Evolutionary conservation across 1,140 invertebrate species (phyloP).

Genomic region (Scaptomyza pallida): DNA sequence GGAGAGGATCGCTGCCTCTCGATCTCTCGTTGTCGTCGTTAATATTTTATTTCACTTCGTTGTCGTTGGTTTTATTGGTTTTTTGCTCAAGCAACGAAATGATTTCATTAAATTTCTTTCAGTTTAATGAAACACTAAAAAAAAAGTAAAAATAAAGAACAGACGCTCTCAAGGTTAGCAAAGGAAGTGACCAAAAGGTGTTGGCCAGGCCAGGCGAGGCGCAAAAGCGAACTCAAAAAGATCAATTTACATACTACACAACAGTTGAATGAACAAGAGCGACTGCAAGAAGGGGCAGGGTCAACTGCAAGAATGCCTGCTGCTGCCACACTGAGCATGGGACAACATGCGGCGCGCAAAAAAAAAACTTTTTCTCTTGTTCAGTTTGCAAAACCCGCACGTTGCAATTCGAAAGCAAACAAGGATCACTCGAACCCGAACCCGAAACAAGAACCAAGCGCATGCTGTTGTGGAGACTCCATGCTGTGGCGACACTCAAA

Average conservation of each 20-base stretch:
- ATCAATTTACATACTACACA: conserved; percentile 75
- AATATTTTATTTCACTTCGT: conserved; percentile 67
- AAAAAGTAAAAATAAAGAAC: conserved; percentile 26
- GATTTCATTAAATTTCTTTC: conserved; percentile 71
- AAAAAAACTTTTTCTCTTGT: conserved; percentile 17
- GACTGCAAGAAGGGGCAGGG: not conserved
- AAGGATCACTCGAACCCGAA: conserved; percentile 54
- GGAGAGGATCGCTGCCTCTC: not conserved
- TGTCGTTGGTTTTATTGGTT: conserved; percentile 49
- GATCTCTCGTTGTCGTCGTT: conserved; percentile 53
- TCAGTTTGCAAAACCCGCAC: conserved; percentile 54
- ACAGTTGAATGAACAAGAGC: conserved; percentile 3
- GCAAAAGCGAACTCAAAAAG: conserved; percentile 43
- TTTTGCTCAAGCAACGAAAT: conserved; percentile 48
- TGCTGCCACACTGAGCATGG: conserved; percentile 35
- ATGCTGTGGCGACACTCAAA: conserved; percentile 77
- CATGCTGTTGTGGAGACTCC: conserved; percentile 25
- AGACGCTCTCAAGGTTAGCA: conserved; percentile 72
- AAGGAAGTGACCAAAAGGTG: conserved; percentile 66
- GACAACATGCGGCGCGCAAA: conserved; percentile 64
- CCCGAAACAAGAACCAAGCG: not conserved
- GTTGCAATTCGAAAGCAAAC: conserved; percentile 74
- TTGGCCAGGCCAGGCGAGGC: conserved; percentile 24
- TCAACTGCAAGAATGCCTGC: conserved; percentile 3
- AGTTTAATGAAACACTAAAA: conserved; percentile 51